Evolutionary conservation across 1,140 invertebrate species (phyloP).

Genomic region (Macrotrachela quadricornifera): DNA sequence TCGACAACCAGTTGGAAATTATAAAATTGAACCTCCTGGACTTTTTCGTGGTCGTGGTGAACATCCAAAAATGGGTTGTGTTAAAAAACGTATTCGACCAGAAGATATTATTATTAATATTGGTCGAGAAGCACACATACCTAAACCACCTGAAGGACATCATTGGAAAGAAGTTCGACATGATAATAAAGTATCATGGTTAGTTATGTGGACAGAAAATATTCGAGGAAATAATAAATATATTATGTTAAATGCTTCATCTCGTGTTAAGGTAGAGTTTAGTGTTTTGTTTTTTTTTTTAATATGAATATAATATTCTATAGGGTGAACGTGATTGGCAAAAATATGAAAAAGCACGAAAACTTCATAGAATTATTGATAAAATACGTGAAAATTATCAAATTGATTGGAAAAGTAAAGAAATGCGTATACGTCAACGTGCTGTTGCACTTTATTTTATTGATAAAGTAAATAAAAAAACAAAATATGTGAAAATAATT

Average conservation of each 20-base stretch:
- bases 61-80: conserved; percentile 96
- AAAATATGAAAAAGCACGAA: conserved; percentile 91
- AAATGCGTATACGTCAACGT: conserved; percentile 87
- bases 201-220: conserved; percentile 95
- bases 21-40: conserved; percentile 85
- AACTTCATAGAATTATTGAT: conserved; percentile 45
- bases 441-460: conserved; percentile 97
- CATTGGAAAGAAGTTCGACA: conserved; percentile 91
- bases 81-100: conserved; percentile 68
- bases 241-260: conserved; percentile 97
- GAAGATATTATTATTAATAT: conserved; percentile 97
- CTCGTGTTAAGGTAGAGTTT: conserved; percentile 57
- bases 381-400: conserved; percentile 62
- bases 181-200: conserved; percentile 78
- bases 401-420: conserved; percentile 86
- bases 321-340: conserved; percentile 92
- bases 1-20: conserved; percentile 97
- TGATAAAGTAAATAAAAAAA: conserved; percentile 47
- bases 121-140: conserved; percentile 64
- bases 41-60: conserved; percentile 88
- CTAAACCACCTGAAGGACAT: conserved; percentile 61
- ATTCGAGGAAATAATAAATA: conserved; percentile 87
- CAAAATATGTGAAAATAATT: too few species aligned
- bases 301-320: too few species aligned
- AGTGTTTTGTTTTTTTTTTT: too few species aligned